These are phyloP conservation scores for Nephrotoma guestfalica DNA, from an alignment of 2,888 invertebrate genomes.

Conservation along the genomic window DNA sequence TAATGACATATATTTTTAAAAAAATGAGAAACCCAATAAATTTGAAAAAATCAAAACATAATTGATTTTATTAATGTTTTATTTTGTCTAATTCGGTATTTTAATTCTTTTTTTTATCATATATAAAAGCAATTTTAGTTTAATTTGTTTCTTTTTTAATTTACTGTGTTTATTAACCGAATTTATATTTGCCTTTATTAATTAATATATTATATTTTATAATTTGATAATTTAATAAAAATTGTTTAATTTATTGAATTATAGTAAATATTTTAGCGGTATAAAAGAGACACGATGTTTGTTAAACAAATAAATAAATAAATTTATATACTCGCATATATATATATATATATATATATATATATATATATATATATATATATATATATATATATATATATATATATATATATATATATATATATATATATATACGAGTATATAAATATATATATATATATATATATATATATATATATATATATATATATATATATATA, in stretches of 20 bases:
- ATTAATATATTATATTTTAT: neutral
- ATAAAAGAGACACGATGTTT: no score
- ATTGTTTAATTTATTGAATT: neutral
- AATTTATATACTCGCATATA: neutral
- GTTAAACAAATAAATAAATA: neutral
- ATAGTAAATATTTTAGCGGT: neutral
- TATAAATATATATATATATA: neutral
- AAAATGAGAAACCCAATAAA: neutral
- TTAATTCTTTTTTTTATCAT: neutral
- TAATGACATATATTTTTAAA: neutral
- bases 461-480: neutral
- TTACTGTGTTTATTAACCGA: neutral
- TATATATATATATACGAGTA: neutral
- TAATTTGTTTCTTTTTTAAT: neutral
- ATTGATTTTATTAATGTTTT: neutral
- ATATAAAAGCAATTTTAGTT: neutral
- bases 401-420: neutral
- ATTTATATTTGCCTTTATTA: neutral
- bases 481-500: no score
- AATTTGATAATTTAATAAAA: neutral
- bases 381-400: neutral
- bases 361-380: neutral
- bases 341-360: neutral
- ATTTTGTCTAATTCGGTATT: neutral
- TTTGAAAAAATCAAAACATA: neutral